Conservation (phyloP, 2,113 vertebrate genomes). For the Progne subis region DNA sequence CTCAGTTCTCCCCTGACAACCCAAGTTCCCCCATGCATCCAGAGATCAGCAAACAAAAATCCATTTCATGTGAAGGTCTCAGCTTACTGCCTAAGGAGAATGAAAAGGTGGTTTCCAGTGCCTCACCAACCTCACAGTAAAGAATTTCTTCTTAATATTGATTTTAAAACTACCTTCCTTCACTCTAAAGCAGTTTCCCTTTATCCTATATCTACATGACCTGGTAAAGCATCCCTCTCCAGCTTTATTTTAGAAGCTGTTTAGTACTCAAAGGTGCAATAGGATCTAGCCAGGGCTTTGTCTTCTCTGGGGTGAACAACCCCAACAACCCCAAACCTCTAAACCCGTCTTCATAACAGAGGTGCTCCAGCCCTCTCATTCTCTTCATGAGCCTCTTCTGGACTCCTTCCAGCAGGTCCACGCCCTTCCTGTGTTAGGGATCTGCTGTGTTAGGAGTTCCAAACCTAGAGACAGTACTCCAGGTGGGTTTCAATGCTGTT, state of each 20-base stretch:
- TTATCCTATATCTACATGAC: not conserved
- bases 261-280: not conserved
- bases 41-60: not conserved
- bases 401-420: too few relatives aligned
- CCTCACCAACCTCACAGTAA: not conserved
- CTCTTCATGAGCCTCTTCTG: too few relatives aligned
- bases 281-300: not conserved
- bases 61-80: not conserved
- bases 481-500: not conserved
- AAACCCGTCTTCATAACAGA: too few relatives aligned
- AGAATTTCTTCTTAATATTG: not conserved
- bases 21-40: not conserved
- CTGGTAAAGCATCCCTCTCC: not conserved
- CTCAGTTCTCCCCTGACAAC: not conserved
- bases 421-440: too few relatives aligned
- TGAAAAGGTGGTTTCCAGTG: not conserved
- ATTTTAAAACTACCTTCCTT: not conserved
- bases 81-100: not conserved
- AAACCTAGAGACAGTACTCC: too few relatives aligned
- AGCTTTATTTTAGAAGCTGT: not conserved
- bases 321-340: not conserved
- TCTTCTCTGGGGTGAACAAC: not conserved
- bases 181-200: not conserved
- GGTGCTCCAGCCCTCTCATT: too few relatives aligned
- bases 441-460: too few relatives aligned